Percentiles rank a stretch among this genome's conserved stretches.
Conservation (phyloP, 2,797 vertebrate species). For the Periophthalmus magnuspinnatus region DNA sequence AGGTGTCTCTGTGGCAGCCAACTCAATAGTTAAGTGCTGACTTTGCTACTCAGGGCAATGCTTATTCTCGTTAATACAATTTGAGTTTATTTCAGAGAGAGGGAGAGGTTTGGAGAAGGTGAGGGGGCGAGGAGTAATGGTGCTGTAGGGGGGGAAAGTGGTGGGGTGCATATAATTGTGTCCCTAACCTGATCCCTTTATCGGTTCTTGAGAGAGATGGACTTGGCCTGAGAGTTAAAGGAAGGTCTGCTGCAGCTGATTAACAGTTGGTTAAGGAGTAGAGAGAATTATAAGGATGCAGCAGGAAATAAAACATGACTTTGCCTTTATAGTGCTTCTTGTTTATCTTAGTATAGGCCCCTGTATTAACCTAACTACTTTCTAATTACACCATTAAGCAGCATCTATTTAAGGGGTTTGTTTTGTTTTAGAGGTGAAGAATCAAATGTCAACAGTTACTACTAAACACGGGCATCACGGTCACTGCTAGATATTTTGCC, state of each 20-base stretch:
- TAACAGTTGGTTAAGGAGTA: constrained; percentile 1
- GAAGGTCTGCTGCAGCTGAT: constrained; percentile 25
- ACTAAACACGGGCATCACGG: too few relatives aligned
- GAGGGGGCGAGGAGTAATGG: neutral
- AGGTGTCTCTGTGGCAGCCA: neutral
- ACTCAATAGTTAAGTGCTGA: constrained; percentile 39
- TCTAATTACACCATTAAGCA: neutral
- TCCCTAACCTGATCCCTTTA: constrained; percentile 42
- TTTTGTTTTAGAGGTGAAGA: neutral
- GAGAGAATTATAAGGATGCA: neutral
- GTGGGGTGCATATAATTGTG: constrained; percentile 41
- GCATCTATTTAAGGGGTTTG: neutral
- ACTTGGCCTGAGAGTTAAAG: constrained; percentile 11
- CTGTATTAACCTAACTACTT: neutral
- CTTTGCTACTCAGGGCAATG: constrained; percentile 16
- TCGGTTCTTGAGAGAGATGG: constrained; percentile 37
- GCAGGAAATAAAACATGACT: neutral
- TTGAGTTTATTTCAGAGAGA: constrained; percentile 14
- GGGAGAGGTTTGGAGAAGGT: neutral
- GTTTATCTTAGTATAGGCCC: neutral
- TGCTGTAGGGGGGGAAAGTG: constrained; percentile 1
- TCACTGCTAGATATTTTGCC: neutral
- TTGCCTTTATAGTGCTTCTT: neutral
- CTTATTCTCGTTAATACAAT: constrained; percentile 28
- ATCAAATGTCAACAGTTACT: neutral